phyloP scores from a whole-genome alignment of 1,140 invertebrate species.

The Apis mellifera region DNA sequence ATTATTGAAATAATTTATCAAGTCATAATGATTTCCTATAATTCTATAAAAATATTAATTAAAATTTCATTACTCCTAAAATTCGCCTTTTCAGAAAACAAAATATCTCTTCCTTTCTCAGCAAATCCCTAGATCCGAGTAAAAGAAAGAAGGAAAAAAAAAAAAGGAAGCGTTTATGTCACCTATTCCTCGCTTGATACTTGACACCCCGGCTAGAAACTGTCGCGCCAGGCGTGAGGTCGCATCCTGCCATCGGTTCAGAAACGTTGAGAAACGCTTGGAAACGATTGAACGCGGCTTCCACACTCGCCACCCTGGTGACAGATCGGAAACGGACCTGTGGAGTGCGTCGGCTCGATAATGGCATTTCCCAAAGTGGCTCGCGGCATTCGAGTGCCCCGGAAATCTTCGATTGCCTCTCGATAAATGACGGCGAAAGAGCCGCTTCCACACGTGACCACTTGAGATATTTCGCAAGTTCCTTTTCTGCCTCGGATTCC shows the following conservation, averaged over 20 bases:
- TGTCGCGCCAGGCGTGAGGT: constrained; percentile 24
- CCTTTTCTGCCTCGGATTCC: constrained; percentile 20
- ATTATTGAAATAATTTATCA: no score
- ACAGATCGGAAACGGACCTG: constrained; percentile 56
- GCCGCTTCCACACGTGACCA: constrained; percentile 31
- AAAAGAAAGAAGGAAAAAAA: no score
- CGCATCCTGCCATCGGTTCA: constrained; percentile 36
- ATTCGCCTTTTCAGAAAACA: no score
- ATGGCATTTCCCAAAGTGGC: constrained; percentile 41
- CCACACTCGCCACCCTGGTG: constrained; percentile 29
- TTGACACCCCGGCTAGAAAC: constrained; percentile 57
- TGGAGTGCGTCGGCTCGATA: constrained; percentile 55
- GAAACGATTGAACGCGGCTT: background rate
- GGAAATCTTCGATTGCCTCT: constrained; percentile 70
- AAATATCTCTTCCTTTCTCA: no score
- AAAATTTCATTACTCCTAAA: no score
- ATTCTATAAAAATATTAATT: no score
- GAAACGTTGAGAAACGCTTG: background rate
- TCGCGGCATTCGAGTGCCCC: constrained; percentile 58
- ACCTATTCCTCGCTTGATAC: constrained; percentile 52
- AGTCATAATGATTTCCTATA: no score
- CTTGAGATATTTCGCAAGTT: constrained; percentile 66
- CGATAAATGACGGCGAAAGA: constrained; percentile 50
- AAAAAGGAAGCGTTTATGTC: background rate
- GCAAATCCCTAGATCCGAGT: no score